These are phyloP conservation scores for Periplaneta americana DNA, from an alignment of 1,140 invertebrate species.

Conservation along the genomic window DNA sequence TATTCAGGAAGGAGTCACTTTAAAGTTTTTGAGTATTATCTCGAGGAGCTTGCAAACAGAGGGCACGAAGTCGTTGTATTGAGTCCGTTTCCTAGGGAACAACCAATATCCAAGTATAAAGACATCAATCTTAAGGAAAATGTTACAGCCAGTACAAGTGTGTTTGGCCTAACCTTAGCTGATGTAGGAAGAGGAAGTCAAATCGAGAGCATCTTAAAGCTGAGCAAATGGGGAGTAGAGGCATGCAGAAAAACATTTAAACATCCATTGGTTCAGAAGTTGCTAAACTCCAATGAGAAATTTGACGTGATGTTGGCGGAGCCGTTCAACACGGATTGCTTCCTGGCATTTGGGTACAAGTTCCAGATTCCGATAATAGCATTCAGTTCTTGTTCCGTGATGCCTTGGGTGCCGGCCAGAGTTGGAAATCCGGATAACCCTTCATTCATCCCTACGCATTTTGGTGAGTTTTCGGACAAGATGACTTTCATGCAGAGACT, in stretches of 20 bases:
- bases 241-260: background rate
- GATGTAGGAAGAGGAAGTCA: background rate
- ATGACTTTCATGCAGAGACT: conserved; percentile 50
- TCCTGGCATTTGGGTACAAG: conserved; percentile 42
- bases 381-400: conserved; percentile 48
- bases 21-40: conserved; percentile 30
- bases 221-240: background rate
- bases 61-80: conserved; percentile 41
- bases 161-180: background rate
- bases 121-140: conserved; percentile 13
- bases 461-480: conserved; percentile 45
- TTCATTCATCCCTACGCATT: conserved; percentile 33
- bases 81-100: conserved; percentile 34
- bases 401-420: conserved; percentile 45
- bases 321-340: conserved; percentile 58
- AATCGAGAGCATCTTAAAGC: background rate
- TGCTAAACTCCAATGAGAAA: conserved; percentile 33
- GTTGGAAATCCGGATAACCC: conserved; percentile 37
- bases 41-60: conserved; percentile 32
- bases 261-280: conserved; percentile 18
- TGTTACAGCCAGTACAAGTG: background rate
- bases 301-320: conserved; percentile 61
- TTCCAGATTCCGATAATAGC: conserved; percentile 43
- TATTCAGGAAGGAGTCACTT: conserved; percentile 37
- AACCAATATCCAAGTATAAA: conserved; percentile 28